phyloP scores from a whole-genome alignment of 2,113 vertebrate species.

The Melanostigma gelatinosum region DNA sequence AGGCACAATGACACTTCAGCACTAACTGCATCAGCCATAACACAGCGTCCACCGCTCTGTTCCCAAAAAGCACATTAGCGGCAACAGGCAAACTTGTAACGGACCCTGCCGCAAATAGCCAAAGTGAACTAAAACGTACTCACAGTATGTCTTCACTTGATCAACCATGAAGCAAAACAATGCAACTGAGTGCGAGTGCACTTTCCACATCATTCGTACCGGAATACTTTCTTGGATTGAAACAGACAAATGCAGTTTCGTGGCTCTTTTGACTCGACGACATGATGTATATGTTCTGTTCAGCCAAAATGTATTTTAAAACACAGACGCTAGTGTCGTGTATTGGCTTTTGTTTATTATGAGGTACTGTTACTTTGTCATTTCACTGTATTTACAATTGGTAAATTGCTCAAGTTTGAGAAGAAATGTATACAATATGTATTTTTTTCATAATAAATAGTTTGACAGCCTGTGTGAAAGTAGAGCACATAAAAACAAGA shows the following conservation, averaged over 20 bases:
- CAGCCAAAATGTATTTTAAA: background rate
- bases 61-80: background rate
- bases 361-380: background rate
- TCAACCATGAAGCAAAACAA: background rate
- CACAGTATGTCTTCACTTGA: background rate
- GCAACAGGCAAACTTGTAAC: background rate
- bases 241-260: background rate
- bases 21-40: background rate
- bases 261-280: too few relatives aligned
- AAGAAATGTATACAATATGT: background rate
- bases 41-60: background rate
- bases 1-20: slow-evolving; percentile 17
- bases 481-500: background rate
- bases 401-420: background rate
- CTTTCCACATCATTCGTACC: background rate
- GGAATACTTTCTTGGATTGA: too few relatives aligned
- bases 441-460: background rate
- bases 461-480: background rate
- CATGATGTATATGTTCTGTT: background rate
- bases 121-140: slow-evolving; percentile 8
- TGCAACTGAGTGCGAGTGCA: background rate
- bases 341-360: background rate
- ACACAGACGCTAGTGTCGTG: background rate
- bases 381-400: background rate
- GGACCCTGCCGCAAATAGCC: background rate